These are phyloP conservation scores for Crambe crambe DNA, from an alignment of 37 sponge, comb jelly and placozoan species.

Conservation along the genomic window DNA sequence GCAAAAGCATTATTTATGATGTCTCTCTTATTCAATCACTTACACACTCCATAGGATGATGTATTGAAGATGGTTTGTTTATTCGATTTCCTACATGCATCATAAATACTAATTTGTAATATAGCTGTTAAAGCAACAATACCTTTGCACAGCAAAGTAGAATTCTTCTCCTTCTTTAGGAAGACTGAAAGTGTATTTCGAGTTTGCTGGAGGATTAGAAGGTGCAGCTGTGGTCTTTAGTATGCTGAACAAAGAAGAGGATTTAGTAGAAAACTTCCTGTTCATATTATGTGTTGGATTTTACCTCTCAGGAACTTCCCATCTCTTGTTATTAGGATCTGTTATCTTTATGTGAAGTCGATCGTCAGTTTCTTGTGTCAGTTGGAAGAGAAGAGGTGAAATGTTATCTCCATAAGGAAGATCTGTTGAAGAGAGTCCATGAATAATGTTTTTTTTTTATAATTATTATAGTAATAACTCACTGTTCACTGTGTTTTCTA, in stretches of 20 bases:
- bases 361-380: slow-evolving; percentile 59
- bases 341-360: slow-evolving; percentile 82
- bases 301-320: slow-evolving; percentile 83
- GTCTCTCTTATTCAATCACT: background rate
- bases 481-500: no score
- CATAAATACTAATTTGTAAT: no score
- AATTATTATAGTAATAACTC: no score
- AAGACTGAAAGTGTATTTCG: slow-evolving; percentile 40
- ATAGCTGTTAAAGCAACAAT: background rate
- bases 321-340: slow-evolving; percentile 79
- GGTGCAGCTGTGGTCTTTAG: slow-evolving; percentile 31
- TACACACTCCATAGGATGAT: background rate
- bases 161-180: slow-evolving; percentile 65
- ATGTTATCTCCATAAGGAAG: slow-evolving; percentile 23
- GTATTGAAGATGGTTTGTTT: background rate
- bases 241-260: background rate
- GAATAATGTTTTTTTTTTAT: no score
- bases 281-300: background rate
- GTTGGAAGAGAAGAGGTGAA: slow-evolving; percentile 53
- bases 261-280: background rate
- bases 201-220: slow-evolving; percentile 25
- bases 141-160: slow-evolving; percentile 72
- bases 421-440: no score
- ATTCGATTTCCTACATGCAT: background rate
- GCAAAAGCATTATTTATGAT: no score